These are phyloP conservation scores for Megaceryle torquata DNA, from an alignment of 2,113 vertebrate genomes.

Conservation along the genomic window DNA sequence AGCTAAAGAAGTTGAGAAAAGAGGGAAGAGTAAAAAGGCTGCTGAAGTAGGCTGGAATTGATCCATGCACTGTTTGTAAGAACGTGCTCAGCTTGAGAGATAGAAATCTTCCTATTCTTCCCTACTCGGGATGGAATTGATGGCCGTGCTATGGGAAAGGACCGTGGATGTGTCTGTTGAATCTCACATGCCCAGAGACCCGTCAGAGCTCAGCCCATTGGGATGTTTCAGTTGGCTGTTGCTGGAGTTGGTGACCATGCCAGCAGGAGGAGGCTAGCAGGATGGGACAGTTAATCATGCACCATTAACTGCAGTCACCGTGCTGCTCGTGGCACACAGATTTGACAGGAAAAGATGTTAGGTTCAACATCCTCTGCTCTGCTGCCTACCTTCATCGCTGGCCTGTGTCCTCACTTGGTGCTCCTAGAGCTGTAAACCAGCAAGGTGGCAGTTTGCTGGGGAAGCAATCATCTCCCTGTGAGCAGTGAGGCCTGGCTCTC, in stretches of 20 bases:
- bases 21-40: neutral
- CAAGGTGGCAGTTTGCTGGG: neutral
- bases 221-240: neutral
- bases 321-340: rapidly evolving
- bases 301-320: neutral
- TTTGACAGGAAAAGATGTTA: neutral
- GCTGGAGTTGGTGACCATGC: neutral
- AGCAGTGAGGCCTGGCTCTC: neutral
- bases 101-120: neutral
- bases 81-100: neutral
- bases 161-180: rapidly evolving
- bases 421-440: neutral
- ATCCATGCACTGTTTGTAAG: neutral
- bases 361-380: neutral
- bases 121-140: neutral
- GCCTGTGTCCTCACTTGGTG: neutral
- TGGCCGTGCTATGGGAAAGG: neutral
- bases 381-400: neutral
- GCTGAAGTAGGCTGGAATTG: neutral
- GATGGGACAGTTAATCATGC: neutral
- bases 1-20: neutral
- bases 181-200: neutral
- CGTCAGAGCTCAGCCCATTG: neutral
- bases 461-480: neutral
- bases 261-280: neutral